Evolutionary conservation across 2,113 vertebrate genomes (phyloP).

Genomic region (Alosa alosa): DNA sequence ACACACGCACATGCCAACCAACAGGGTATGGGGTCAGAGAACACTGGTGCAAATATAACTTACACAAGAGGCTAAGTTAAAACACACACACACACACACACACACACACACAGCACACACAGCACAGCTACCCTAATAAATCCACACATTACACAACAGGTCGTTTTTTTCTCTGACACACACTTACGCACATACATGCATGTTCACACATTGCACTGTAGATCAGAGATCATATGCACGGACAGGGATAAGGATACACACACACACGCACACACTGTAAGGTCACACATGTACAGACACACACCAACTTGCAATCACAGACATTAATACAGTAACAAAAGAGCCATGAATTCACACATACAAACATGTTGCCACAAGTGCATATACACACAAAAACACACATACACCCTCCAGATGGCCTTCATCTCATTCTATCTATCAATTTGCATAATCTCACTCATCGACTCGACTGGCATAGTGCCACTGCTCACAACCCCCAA

Average conservation of each 20-base stretch:
- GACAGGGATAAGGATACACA: not conserved
- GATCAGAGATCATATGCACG: too few relatives aligned
- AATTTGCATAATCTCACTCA: conserved; percentile 30
- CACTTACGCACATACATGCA: not conserved
- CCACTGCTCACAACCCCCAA: conserved; percentile 19
- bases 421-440: conserved; percentile 1
- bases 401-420: conserved; percentile 40
- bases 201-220: too few relatives aligned
- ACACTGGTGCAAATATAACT: too few relatives aligned
- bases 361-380: not conserved
- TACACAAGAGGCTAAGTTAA: not conserved
- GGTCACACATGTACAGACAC: too few relatives aligned
- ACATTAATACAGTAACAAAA: too few relatives aligned
- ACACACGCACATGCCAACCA: not conserved
- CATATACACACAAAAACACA: conserved; percentile 37
- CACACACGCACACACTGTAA: not conserved
- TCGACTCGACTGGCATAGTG: conserved; percentile 42
- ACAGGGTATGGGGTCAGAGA: too few relatives aligned
- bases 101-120: not conserved
- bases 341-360: not conserved
- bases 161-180: not conserved
- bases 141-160: not conserved
- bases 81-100: not conserved
- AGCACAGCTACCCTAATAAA: not conserved
- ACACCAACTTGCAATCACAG: too few relatives aligned